Evolutionary conservation across 2,888 invertebrate species (phyloP).

Genomic region (Philhelius pedissequus): DNA sequence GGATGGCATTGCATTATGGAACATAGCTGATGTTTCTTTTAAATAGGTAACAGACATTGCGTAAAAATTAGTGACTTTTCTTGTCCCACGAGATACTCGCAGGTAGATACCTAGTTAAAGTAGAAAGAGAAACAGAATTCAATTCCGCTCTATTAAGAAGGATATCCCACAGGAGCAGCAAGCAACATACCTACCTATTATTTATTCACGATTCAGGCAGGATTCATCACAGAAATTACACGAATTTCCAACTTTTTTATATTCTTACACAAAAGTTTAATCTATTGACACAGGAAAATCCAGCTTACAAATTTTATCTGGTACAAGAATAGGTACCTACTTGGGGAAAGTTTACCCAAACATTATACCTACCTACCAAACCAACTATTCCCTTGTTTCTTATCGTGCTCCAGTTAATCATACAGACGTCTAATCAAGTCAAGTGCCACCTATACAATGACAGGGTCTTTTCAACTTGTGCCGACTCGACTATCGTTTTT

Average conservation of each 20-base stretch:
- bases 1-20: too few relatives aligned
- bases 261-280: slow-evolving; percentile 36
- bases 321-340: slow-evolving; percentile 49
- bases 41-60: slow-evolving; percentile 6
- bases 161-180: slow-evolving; percentile 12
- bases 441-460: slow-evolving; percentile 60
- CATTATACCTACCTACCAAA: not conserved
- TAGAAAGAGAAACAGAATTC: slow-evolving; percentile 10
- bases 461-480: slow-evolving; percentile 55
- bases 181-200: not conserved
- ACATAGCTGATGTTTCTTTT: not conserved
- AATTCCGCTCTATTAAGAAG: slow-evolving; percentile 29
- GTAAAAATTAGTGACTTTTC: slow-evolving; percentile 26
- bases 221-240: slow-evolving; percentile 27
- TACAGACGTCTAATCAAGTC: slow-evolving; percentile 67
- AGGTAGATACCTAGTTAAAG: too few relatives aligned
- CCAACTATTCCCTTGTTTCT: slow-evolving; percentile 53
- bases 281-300: slow-evolving; percentile 54
- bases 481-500: slow-evolving; percentile 29
- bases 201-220: slow-evolving; percentile 2
- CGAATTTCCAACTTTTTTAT: slow-evolving; percentile 20
- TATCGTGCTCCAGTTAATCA: slow-evolving; percentile 66
- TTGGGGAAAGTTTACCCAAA: too few relatives aligned
- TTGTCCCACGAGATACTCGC: not conserved
- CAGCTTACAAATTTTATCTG: slow-evolving; percentile 60